Evolutionary conservation across 1,140 invertebrate species (phyloP).

Genomic region (Aculops lycopersici): DNA sequence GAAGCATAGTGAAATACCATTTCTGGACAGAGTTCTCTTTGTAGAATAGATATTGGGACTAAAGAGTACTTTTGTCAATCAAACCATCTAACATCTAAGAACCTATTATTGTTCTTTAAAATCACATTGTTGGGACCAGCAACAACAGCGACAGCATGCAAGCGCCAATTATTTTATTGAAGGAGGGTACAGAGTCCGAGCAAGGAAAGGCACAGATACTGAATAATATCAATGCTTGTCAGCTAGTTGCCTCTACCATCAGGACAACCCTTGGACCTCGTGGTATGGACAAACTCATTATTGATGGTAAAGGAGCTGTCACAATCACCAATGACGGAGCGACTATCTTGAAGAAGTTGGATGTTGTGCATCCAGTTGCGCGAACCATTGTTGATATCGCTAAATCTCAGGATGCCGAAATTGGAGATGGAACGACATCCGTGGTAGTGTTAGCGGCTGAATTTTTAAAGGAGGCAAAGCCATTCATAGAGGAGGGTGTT

Average conservation of each 20-base stretch:
- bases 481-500: conserved; percentile 81
- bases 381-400: conserved; percentile 94
- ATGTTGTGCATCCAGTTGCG: conserved; percentile 89
- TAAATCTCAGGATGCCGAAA: conserved; percentile 94
- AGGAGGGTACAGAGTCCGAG: conserved; percentile 83
- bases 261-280: conserved; percentile 85
- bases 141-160: conserved; percentile 22
- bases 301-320: conserved; percentile 29
- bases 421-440: conserved; percentile 88
- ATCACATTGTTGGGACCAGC: no score
- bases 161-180: conserved; percentile 84
- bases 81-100: no score
- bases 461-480: conserved; percentile 73
- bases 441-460: conserved; percentile 81
- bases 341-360: conserved; percentile 83
- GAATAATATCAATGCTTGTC: conserved; percentile 98
- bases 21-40: no score
- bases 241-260: conserved; percentile 69
- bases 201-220: conserved; percentile 85
- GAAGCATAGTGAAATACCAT: no score
- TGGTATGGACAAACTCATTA: conserved; percentile 97
- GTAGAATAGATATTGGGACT: no score
- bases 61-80: no score
- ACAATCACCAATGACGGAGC: conserved; percentile 99
- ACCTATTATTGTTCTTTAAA: no score